Evolutionary conservation across 1,140 invertebrate genomes (phyloP).

Genomic region (Prorops nasuta): DNA sequence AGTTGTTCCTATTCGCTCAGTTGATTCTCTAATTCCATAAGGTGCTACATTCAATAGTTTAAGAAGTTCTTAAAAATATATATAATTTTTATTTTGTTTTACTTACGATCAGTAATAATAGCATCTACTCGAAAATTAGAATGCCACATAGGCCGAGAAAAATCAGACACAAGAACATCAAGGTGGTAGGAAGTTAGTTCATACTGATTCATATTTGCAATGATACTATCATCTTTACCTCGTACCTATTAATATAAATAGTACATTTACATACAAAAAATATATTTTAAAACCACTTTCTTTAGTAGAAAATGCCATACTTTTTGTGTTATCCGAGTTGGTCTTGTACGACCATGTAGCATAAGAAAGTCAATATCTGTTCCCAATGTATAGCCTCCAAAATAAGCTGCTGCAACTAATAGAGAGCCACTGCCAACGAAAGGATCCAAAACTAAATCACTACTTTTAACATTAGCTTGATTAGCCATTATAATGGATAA

Average conservation of each 20-base stretch:
- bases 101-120: constrained; percentile 94
- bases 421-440: constrained; percentile 95
- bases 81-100: constrained; percentile 4
- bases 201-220: constrained; percentile 85
- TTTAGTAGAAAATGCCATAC: constrained; percentile 42
- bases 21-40: constrained; percentile 91
- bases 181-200: constrained; percentile 72
- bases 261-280: constrained; percentile 13
- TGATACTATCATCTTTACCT: constrained; percentile 80
- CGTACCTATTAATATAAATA: constrained; percentile 57
- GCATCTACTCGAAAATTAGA: constrained; percentile 72
- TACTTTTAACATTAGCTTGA: constrained; percentile 73
- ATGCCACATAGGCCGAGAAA: constrained; percentile 79
- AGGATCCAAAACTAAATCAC: constrained; percentile 84
- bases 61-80: constrained; percentile 2
- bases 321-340: constrained; percentile 75
- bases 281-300: constrained; percentile 3
- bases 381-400: constrained; percentile 87
- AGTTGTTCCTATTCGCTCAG: constrained; percentile 77
- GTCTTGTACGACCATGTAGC: constrained; percentile 82
- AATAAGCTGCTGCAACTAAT: constrained; percentile 86
- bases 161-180: constrained; percentile 88
- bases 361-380: constrained; percentile 93
- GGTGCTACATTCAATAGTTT: constrained; percentile 67
- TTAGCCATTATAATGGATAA: constrained; percentile 93